These are phyloP conservation scores for Asobara japonica DNA, from an alignment of 1,140 invertebrate genomes.

Conservation along the genomic window DNA sequence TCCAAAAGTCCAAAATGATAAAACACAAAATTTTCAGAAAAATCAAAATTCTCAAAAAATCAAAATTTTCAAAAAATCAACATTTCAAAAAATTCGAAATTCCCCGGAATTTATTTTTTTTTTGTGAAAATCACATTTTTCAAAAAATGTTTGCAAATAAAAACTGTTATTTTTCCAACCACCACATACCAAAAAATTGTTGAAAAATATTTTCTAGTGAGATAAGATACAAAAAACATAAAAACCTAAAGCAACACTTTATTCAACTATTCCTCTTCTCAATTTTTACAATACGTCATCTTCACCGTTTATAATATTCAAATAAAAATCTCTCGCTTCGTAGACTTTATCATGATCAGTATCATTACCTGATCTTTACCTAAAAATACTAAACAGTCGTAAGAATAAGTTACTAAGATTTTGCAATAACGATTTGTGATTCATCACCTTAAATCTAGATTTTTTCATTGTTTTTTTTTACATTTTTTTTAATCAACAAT, in stretches of 20 bases:
- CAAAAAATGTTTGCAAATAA: too few species aligned
- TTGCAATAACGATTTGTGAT: slow-evolving; percentile 21
- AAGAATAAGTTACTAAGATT: slow-evolving; percentile 30
- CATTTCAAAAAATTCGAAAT: too few species aligned
- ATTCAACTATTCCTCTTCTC: slow-evolving; percentile 23
- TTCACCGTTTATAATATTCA: background rate
- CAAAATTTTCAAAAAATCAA: too few species aligned
- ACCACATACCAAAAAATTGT: too few species aligned
- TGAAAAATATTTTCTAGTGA: too few species aligned
- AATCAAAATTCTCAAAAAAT: too few species aligned
- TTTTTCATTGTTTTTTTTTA: slow-evolving; percentile 16
- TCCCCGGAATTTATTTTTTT: too few species aligned
- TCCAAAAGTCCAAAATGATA: too few species aligned
- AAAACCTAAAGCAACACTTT: slow-evolving; percentile 44
- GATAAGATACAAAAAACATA: slow-evolving; percentile 49
- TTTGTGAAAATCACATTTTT: too few species aligned
- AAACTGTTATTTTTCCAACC: too few species aligned
- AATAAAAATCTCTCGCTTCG: slow-evolving; percentile 13
- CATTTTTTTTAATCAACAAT: background rate
- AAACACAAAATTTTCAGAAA: too few species aligned
- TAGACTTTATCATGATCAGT: background rate
- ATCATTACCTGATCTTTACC: background rate
- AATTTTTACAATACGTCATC: slow-evolving; percentile 34
- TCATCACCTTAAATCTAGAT: background rate
- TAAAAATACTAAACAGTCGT: slow-evolving; percentile 31